Base-by-base conservation (phyloP, 2,888 invertebrate species). In the Pyrgus malvae region DNA sequence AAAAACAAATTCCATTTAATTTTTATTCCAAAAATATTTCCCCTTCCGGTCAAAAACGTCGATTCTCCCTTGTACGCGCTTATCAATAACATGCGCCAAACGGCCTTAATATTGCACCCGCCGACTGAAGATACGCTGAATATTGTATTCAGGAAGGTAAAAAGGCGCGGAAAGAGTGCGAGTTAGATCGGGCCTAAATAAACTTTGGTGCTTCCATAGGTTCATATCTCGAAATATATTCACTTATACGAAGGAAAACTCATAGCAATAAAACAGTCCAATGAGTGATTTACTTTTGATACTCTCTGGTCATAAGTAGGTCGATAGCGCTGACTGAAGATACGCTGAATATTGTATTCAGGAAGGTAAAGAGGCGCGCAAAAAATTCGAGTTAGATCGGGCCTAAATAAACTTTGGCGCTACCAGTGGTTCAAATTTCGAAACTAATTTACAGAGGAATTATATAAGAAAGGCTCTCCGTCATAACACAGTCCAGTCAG, bases 101-200 rank as follows among this genome's bases (percentile, higher is more conserved):
- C 69, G 66, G 74, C 73, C 72, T 78, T 80, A 82, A 81, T 79
- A 80, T 78, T 76, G 74, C 74, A 76, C 65, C 67, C 70, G 72
- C 70, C 62, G 72, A 80, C 76, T 76, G 76, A 78, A 81, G 82
- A 79, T 84, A 81, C 82, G 80, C 73, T 80, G 80, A 83, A 89
- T 88, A 89, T 88, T 87, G 86, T 83, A 88, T 84, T 80, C 71
- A 73, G 74, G 67, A 73, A 83, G 83, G 83, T 82, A 82, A 83
- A 83, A 81, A 83, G 84, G 77, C 83, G 78, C 76, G 85, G 86
- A 86, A 87, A 86, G 87, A 86, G 84, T 83, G 82, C 75, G 82
- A 82, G 82, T 77, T 77, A 80, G 79, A 79, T 78, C 80, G 80
- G 67, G 74, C 83, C 83, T 86, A 85, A 82, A 85, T 83, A 86